Base-by-base conservation (phyloP, 2,797 vertebrate species). In the Gymnocypris eckloni region DNA sequence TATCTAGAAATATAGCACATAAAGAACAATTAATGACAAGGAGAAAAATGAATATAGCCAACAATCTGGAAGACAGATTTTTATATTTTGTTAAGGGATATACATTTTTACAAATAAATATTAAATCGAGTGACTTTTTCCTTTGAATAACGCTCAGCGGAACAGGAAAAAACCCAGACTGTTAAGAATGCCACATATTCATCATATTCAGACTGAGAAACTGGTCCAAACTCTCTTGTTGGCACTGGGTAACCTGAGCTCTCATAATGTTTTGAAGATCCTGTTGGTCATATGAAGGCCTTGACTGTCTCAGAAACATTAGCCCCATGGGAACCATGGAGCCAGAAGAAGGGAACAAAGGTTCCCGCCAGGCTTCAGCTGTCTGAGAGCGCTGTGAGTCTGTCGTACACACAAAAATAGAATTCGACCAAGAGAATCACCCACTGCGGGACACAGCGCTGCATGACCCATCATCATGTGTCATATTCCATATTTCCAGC, bases 1-100 rank as follows among this genome's bases (percentile, higher is more conserved):
- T 94, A 95, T 91, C 97, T 98, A 94, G 18, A 87, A 87, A 70
- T 28, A 61, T 2, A 88, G 2, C 54, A 82, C 75, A 82, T 20
- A 48, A 37, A 33, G 20, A 52, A 86, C 18, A 89, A 84, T 52
- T 15, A 33, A 11, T 80, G 75, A 33, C 82, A 77, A 59, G 8
- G 25, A 28, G 15, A 20, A 39, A 41, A 37, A 13, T 67, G 0
- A n/a, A 69, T 52, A 41, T 12, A 5, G 37, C 15, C 43, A 43
- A 81, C 20, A 77, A 10, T 61, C 72, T 50, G 11, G 37, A 37
- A 43, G 43, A 71, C 15, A 33, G 1, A 12, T 50, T 41, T 2
- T 48, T 50, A 83, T 64, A 20, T 2, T 54, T 8, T 28, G 37
- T 25, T 20, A 45, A 10, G 22, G 48, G 33, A 33, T 77, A 43